Evolutionary conservation across 2,113 vertebrate species (phyloP).

Genomic region (Scartelaos histophorus): DNA sequence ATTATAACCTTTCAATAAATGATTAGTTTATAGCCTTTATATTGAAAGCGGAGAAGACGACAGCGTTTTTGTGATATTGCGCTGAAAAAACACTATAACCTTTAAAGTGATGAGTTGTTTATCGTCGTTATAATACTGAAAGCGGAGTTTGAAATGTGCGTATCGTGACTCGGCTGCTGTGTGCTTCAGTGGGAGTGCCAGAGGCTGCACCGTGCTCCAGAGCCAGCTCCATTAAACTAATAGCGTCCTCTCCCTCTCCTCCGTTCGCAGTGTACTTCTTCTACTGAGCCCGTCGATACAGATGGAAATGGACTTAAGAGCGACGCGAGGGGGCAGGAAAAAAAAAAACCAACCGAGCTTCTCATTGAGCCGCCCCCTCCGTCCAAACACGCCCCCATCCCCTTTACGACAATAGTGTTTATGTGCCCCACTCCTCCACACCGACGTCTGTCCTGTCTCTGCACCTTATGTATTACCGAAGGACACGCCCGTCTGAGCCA

Average conservation of each 20-base stretch:
- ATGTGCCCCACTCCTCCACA: slow-evolving; percentile 42
- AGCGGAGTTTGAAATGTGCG: background rate
- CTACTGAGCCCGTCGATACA: slow-evolving; percentile 65
- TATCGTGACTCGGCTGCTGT: background rate
- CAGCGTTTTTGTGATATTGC: no score
- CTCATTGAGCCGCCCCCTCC: slow-evolving; percentile 55
- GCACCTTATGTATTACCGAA: slow-evolving; percentile 67
- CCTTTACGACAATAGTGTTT: slow-evolving; percentile 56
- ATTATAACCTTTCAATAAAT: no score
- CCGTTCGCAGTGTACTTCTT: slow-evolving; percentile 78
- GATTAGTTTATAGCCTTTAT: no score
- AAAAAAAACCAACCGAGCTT: slow-evolving; percentile 47
- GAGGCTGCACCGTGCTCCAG: slow-evolving; percentile 6
- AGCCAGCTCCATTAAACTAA: slow-evolving; percentile 41
- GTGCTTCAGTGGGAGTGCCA: background rate
- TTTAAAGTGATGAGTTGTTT: no score
- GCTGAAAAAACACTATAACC: no score
- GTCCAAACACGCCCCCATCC: slow-evolving; percentile 54
- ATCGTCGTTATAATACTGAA: no score
- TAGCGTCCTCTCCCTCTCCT: slow-evolving; percentile 19
- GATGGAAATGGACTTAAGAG: slow-evolving; percentile 65
- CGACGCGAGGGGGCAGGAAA: slow-evolving; percentile 45
- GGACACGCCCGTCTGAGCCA: slow-evolving; percentile 29
- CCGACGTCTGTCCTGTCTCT: slow-evolving; percentile 38
- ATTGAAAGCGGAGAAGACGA: no score